Evolutionary conservation across 2,113 vertebrate genomes (phyloP), one percentile per base, ranked within the genome.

Genomic region (Pithys albifrons): DNA sequence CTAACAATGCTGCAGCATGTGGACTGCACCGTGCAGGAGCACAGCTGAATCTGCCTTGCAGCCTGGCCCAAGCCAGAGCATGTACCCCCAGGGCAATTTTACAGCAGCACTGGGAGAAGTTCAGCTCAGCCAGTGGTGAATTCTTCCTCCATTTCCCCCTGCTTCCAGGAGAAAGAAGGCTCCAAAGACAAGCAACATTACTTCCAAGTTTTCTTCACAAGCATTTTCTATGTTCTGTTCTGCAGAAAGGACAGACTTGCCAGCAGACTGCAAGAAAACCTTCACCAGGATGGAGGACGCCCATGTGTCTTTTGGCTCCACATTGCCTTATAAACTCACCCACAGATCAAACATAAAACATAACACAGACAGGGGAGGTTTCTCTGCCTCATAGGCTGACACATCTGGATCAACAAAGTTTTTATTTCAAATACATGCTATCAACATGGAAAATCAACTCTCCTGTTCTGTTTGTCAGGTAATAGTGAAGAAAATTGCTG

Each of bases 31-130:
- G 20, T 17, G 14, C 52, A 81, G 55, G 33, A 46, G 25, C 39
- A 76, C 35, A 85, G 35, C 33, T 18, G 27, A 78, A 31, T 12
- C 19, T 1, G 1, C 43, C 55, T 58, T 48, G 51, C 45, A 51
- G 19, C 23, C 69, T 4, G 46, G 46, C 61, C 27, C n/a, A 28
- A 80, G 67, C 13, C 33, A 11, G 2, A 17, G 39, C 1, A 6
- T 0, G 0, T 29, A 27, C 10, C 35, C 65, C 11, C 23, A 52
- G 3, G 10, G 5, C 15, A 31, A 15, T 19, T 18, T 59, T 10
- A n/a, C 10, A 31, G 28, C 14, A 41, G 18, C 0, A 0, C 3
- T 62, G 19, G 18, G 15, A 76, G 18, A 52, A 45, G 58, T 19
- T 76, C 66, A 49, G 41, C 31, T 29, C 37, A 66, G 37, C 9